A percentile compares a stretch with the other conserved stretches of the same genome.
Conservation (phyloP, 2,113 vertebrate genomes). For the Patagioenas fasciata region DNA sequence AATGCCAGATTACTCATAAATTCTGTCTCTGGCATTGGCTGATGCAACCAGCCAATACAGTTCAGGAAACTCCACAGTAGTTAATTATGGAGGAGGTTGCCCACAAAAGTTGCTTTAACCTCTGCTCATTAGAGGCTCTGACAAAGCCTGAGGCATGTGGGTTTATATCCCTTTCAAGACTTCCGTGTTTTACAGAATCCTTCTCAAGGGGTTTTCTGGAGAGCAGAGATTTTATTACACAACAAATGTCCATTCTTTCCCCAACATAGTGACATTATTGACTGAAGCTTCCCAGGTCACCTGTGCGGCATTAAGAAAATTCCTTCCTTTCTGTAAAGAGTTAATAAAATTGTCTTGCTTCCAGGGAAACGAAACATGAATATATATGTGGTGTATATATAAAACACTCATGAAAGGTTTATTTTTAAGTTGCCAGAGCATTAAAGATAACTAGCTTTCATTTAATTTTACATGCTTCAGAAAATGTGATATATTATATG, state of each 20-base stretch:
- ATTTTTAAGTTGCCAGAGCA: background rate
- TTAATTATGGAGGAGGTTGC: slow-evolving; percentile 29
- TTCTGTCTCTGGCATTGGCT: background rate
- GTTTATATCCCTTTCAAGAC: background rate
- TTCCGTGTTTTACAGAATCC: background rate
- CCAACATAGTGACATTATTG: background rate
- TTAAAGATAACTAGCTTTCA: background rate
- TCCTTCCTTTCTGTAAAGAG: background rate
- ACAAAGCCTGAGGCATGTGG: background rate
- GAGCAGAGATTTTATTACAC: background rate
- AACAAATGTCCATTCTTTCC: background rate
- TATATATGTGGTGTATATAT: background rate
- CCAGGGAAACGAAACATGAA: background rate
- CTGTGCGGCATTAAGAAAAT: background rate
- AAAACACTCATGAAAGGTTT: background rate
- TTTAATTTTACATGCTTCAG: background rate
- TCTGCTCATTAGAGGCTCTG: background rate
- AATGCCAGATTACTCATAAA: background rate
- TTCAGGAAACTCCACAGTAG: background rate
- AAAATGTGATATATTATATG: background rate
- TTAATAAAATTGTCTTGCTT: background rate
- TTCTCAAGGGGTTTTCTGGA: background rate
- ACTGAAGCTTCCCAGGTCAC: background rate
- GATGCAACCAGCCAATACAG: background rate
- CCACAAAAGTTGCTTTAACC: background rate